A percentile compares a stretch with the other conserved stretches of the same genome.
phyloP scores from a whole-genome alignment of 2,797 vertebrate species.

The Gymnopithys bicolor region DNA sequence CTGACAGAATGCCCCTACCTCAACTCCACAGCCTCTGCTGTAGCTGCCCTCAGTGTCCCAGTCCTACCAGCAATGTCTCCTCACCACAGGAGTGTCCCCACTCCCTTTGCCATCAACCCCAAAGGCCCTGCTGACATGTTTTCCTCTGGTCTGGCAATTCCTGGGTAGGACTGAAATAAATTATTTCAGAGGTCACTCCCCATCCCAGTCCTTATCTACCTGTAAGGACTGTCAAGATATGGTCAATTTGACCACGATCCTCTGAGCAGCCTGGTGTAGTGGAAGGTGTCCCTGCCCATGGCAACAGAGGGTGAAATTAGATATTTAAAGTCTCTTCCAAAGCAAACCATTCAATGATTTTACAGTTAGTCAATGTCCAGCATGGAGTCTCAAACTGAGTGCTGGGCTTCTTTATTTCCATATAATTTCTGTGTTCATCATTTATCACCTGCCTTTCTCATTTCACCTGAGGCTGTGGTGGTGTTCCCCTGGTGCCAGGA shows the following conservation, averaged over 20 bases:
- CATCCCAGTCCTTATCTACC: background rate
- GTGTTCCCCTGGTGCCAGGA: background rate
- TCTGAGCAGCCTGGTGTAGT: background rate
- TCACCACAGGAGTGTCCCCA: background rate
- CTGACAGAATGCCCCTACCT: rapidly evolving
- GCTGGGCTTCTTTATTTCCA: background rate
- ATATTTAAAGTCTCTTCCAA: background rate
- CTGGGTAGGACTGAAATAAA: background rate
- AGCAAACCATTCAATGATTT: background rate
- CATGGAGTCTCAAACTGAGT: background rate
- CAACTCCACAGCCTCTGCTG: background rate
- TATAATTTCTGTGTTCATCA: background rate
- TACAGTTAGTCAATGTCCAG: background rate
- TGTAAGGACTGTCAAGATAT: background rate
- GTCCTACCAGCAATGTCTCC: background rate
- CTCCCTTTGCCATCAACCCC: background rate
- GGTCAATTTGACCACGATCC: background rate
- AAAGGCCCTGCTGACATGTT: rapidly evolving
- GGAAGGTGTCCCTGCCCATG: background rate
- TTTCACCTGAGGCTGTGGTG: background rate
- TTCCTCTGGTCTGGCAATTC: background rate
- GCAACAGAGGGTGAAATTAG: background rate
- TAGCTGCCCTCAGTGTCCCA: rapidly evolving
- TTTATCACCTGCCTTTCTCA: background rate
- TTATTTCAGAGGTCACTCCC: background rate